Evolutionary conservation across 2,797 vertebrate genomes (phyloP), one percentile per base, ranked within the genome.

Genomic region (Masticophis lateralis): DNA sequence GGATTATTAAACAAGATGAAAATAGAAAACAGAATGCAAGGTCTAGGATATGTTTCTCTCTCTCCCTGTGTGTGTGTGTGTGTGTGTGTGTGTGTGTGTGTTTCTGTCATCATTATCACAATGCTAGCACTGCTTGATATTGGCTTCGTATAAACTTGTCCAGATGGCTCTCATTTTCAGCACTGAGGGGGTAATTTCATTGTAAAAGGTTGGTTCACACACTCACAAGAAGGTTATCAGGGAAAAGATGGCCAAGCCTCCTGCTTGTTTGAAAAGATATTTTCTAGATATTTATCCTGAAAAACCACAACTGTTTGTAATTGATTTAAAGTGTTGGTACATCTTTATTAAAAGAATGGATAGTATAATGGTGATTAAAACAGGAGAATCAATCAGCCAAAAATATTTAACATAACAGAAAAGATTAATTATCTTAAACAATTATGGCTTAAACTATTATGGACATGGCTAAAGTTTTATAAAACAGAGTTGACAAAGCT

Each of bases 1-100:
- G 86, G 63, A 61, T 92, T 87, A 86, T 93, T 93, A 91, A 93
- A 89, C 20, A 59, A 91, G 90, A 87, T 27, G 92, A 92, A 94
- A 16, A 12, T 56, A 69, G 63, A 61, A 90, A 61, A 90, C 86
- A 47, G 47, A 63, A 28, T n/a, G 69, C 88, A 89, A 94, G 74
- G 13, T 61, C 87, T 94, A 59, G 37, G 7, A 53, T 13, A 88
- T 93, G 5, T 53, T 4, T 14, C 11, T 0, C 14, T 28, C 66
- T 8, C 6, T 14, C 63, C 22, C 63, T 61, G 20, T 60, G 20
- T 60, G 20, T 60, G 22, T 61, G 60, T 63, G 61, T 63, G 59
- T 60, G 59, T 60, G 27, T 63, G 61, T 28, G 22, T 61, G 60
- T 63, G 61, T 63, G 59, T 60, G 59, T 60, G 27, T 63, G 61